Percentiles rank a stretch among this genome's conserved stretches.
phyloP scores from a whole-genome alignment of 2,113 vertebrate genomes.

The Ondatra zibethicus region DNA sequence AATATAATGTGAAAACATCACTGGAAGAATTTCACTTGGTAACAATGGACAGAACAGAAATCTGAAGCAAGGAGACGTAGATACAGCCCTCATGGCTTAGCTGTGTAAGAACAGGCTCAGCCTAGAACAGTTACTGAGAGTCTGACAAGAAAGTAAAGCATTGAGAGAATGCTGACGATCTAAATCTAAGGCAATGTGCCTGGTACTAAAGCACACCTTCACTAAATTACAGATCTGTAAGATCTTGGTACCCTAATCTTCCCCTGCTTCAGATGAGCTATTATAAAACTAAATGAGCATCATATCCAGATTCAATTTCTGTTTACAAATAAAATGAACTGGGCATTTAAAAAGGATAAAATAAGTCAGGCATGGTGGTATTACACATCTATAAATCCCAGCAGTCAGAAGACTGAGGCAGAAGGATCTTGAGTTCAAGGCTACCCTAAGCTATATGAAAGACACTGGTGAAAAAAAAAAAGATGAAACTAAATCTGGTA shows the following conservation, averaged over 20 bases:
- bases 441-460: no score
- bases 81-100: not conserved
- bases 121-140: not conserved
- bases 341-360: conserved; percentile 10
- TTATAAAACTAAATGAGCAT: not conserved
- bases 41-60: not conserved
- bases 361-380: not conserved
- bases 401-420: not conserved
- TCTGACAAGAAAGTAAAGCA: not conserved
- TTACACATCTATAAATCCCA: not conserved
- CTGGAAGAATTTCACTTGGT: not conserved
- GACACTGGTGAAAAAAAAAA: not conserved
- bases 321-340: not conserved
- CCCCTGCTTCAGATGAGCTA: not conserved
- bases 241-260: not conserved
- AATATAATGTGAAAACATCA: not conserved
- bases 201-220: not conserved
- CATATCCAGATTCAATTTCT: conserved; percentile 1
- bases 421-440: not conserved
- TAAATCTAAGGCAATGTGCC: not conserved
- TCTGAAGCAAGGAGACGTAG: not conserved
- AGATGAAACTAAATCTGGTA: not conserved
- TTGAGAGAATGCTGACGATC: not conserved
- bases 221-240: not conserved
- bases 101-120: not conserved